phyloP scores from a whole-genome alignment of 2,888 invertebrate species.

The Drosophila lacicola region DNA sequence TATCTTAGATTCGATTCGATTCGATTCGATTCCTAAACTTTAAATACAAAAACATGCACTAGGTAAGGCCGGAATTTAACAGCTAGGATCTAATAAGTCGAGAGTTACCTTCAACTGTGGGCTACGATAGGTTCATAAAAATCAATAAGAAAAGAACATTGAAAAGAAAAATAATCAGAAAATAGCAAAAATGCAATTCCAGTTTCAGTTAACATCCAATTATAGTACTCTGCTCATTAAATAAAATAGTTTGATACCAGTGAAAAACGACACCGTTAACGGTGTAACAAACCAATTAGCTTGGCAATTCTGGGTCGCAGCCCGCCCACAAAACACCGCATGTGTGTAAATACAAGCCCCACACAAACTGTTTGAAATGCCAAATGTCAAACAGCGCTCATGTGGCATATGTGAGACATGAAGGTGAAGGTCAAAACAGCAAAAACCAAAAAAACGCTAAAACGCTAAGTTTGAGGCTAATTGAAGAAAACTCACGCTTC shows the following conservation, averaged over 20 bases:
- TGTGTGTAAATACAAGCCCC: not conserved
- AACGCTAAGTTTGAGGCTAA: slow-evolving; percentile 34
- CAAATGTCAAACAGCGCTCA: slow-evolving; percentile 52
- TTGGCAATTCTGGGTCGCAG: slow-evolving; percentile 10
- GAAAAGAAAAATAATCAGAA: not conserved
- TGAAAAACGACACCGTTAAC: not conserved
- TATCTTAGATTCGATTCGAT: too few relatives aligned
- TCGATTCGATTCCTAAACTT: too few relatives aligned
- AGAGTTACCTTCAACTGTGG: not conserved
- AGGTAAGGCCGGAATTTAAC: too few relatives aligned
- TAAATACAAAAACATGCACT: too few relatives aligned
- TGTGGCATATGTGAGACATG: slow-evolving; percentile 11
- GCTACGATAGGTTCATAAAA: not conserved
- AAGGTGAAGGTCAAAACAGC: slow-evolving; percentile 57
- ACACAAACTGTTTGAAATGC: slow-evolving; percentile 32
- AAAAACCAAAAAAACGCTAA: slow-evolving; percentile 6
- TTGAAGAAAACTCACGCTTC: slow-evolving; percentile 26
- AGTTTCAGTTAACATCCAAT: not conserved
- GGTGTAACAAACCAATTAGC: slow-evolving; percentile 60
- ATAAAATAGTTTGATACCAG: slow-evolving; percentile 1
- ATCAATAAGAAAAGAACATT: not conserved
- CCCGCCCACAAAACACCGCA: slow-evolving; percentile 14
- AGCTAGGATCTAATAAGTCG: too few relatives aligned
- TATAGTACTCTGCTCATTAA: slow-evolving; percentile 26
- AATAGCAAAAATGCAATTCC: not conserved